Percentiles rank a stretch among this genome's conserved stretches.
Conservation (phyloP, 2,888 invertebrate genomes). For the Neoitamus cyanurus region DNA sequence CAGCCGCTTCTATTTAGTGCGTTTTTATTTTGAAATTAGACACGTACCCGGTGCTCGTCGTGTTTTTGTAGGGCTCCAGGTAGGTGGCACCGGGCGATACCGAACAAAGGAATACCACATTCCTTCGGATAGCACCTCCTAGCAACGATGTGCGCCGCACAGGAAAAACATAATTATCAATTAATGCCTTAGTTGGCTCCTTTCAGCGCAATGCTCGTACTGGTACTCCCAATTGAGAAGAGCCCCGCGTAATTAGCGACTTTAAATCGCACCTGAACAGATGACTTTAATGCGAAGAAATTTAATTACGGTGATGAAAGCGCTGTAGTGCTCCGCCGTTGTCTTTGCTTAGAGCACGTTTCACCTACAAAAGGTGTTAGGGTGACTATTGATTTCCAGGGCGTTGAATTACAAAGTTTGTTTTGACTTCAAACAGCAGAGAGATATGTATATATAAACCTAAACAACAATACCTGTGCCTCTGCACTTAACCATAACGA, state of each 20-base stretch:
- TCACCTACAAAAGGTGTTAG: not conserved
- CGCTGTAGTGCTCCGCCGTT: not conserved
- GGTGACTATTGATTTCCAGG: not conserved
- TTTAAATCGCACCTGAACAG: slow-evolving; percentile 1
- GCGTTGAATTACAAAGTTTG: not conserved
- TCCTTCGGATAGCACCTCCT: not conserved
- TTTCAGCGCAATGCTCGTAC: not conserved
- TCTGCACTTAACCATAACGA: not conserved
- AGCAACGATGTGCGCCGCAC: not conserved
- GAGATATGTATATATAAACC: not conserved
- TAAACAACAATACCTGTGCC: not conserved
- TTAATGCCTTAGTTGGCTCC: not conserved
- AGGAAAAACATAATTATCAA: slow-evolving; percentile 1
- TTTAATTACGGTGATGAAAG: not conserved
- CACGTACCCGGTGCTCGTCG: slow-evolving; percentile 6
- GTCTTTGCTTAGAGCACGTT: not conserved
- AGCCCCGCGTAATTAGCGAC: not conserved
- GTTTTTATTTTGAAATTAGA: slow-evolving; percentile 39
- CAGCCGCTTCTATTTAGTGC: slow-evolving; percentile 19
- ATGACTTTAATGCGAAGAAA: not conserved
- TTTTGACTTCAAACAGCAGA: not conserved
- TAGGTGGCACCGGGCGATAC: not conserved
- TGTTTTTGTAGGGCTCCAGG: not conserved
- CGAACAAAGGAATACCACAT: not conserved
- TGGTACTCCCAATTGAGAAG: not conserved